These are phyloP conservation scores for Chromoteleia sp. DNA, from an alignment of 2,888 invertebrate species.

Conservation along the genomic window DNA sequence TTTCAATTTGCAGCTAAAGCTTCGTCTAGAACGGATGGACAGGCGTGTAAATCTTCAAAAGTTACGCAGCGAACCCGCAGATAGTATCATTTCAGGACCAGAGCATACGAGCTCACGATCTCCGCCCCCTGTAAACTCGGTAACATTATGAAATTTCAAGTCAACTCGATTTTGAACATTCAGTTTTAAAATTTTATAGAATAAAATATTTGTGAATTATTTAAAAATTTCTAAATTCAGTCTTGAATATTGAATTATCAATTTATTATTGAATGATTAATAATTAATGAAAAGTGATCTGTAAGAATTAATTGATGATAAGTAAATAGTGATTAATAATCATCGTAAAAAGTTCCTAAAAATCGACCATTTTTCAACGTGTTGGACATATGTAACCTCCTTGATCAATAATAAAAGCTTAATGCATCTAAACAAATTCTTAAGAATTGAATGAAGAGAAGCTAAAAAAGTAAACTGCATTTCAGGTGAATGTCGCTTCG, in stretches of 20 bases:
- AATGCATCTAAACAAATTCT: background rate
- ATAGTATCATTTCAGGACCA: slow-evolving; percentile 76
- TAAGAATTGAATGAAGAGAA: no score
- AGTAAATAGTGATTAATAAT: no score
- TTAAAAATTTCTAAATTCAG: no score
- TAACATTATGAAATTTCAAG: slow-evolving; percentile 4
- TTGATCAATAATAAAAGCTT: background rate
- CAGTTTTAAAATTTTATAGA: background rate
- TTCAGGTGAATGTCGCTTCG: slow-evolving; percentile 71
- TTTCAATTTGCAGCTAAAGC: slow-evolving; percentile 87
- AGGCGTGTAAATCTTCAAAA: slow-evolving; percentile 86
- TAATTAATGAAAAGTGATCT: no score
- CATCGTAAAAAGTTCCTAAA: no score
- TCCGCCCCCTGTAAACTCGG: slow-evolving; percentile 77
- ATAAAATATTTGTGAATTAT: no score
- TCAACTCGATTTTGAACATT: no score
- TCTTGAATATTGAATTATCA: no score
- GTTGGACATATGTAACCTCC: no score
- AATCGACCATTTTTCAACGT: no score
- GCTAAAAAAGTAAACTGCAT: background rate
- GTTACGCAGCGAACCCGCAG: slow-evolving; percentile 79
- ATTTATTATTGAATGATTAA: no score
- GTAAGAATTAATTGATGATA: no score
- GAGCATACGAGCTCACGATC: slow-evolving; percentile 80
- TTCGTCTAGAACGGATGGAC: slow-evolving; percentile 89